Percentiles rank a stretch among this genome's conserved stretches.
Evolutionary conservation across 2,888 invertebrate genomes (phyloP).

Genomic region (Apodemia duryi): DNA sequence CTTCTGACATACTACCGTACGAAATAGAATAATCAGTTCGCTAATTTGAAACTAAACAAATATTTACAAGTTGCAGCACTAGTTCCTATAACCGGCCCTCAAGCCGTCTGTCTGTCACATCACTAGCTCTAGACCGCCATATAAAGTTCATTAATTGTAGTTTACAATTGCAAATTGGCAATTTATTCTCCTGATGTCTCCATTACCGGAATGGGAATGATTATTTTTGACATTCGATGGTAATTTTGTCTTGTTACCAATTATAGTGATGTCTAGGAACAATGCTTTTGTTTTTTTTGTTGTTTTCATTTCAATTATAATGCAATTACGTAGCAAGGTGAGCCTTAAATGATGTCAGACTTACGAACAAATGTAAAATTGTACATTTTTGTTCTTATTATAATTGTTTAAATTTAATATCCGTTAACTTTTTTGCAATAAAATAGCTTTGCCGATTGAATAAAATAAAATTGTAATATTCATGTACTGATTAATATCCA

Average conservation of each 20-base stretch:
- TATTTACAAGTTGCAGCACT: constrained; percentile 8
- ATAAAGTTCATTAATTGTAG: constrained; percentile 59
- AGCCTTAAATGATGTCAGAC: constrained; percentile 5
- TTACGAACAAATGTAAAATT: background rate
- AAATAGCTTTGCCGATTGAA: no score
- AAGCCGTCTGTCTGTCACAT: constrained; percentile 58
- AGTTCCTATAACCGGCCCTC: constrained; percentile 25
- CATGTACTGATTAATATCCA: no score
- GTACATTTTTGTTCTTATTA: background rate
- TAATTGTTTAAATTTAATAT: background rate
- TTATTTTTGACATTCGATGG: constrained; percentile 45
- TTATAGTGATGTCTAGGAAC: constrained; percentile 12
- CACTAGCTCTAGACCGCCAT: constrained; percentile 41
- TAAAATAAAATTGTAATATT: no score
- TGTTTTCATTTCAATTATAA: constrained; percentile 11
- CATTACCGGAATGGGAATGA: constrained; percentile 45
- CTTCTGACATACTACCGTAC: background rate
- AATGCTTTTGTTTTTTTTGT: constrained; percentile 16
- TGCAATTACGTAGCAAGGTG: constrained; percentile 12
- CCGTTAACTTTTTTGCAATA: no score
- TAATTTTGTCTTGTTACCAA: constrained; percentile 25
- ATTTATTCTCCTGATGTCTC: constrained; percentile 58
- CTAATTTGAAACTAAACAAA: constrained; percentile 13
- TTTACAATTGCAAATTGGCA: constrained; percentile 64
- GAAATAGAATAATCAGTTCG: background rate